Conservation (phyloP, 2,113 vertebrate species). For the Aldabrachelys gigantea region DNA sequence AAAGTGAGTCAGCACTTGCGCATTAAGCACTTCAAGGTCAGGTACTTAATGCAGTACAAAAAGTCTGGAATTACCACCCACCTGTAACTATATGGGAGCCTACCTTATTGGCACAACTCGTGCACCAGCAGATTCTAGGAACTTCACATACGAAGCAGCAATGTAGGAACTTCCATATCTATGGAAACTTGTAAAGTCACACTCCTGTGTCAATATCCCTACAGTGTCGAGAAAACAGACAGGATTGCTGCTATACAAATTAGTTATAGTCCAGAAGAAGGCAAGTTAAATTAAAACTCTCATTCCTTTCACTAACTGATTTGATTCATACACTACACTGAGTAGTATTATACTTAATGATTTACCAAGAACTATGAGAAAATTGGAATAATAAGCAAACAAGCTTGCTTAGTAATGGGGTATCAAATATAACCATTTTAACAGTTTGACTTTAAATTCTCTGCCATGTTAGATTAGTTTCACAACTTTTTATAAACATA, state of each 20-base stretch:
- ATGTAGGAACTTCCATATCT: constrained; percentile 81
- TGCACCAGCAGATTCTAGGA: constrained; percentile 91
- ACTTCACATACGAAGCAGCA: constrained; percentile 94
- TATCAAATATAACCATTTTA: fast-evolving
- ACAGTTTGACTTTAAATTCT: not conserved
- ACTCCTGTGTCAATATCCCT: constrained; percentile 91
- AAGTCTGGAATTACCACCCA: not conserved
- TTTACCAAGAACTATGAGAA: not conserved
- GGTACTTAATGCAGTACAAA: not conserved
- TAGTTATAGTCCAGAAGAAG: fast-evolving
- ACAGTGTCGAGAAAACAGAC: not conserved
- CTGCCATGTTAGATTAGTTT: not conserved
- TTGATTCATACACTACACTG: fast-evolving
- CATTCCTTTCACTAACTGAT: not conserved
- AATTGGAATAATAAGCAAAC: not conserved
- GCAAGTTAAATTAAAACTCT: not conserved
- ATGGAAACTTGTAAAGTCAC: constrained; percentile 28
- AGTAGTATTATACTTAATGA: fast-evolving
- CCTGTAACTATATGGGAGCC: not conserved
- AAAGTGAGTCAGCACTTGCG: not conserved
- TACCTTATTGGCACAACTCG: constrained; percentile 92
- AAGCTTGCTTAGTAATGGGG: fast-evolving
- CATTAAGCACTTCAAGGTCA: not conserved
- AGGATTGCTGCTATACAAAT: not conserved
- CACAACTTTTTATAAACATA: fast-evolving